phyloP scores from a whole-genome alignment of 1,140 invertebrate species.

The Fopius arisanus region DNA sequence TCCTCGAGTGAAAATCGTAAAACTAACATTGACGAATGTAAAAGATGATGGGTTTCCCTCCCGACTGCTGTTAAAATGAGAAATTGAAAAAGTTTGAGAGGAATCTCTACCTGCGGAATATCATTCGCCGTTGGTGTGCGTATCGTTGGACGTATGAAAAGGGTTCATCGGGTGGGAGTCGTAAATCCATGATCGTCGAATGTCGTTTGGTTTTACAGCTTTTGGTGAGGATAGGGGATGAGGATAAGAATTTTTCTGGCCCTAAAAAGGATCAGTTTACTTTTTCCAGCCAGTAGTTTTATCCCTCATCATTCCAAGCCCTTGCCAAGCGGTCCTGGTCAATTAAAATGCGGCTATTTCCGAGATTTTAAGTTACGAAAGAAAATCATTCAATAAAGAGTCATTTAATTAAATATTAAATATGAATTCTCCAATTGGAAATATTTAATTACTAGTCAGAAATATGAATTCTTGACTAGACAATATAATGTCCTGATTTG shows the following conservation, averaged over 20 bases:
- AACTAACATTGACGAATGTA: background rate
- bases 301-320: background rate
- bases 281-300: background rate
- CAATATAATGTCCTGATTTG: too few species aligned
- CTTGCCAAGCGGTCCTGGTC: background rate
- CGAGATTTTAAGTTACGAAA: too few species aligned
- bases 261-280: background rate
- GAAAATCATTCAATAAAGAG: too few species aligned
- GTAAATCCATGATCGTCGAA: background rate
- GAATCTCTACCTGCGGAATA: background rate
- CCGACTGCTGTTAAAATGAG: background rate
- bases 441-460: too few species aligned
- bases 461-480: too few species aligned
- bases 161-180: background rate
- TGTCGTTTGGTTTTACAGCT: conserved; percentile 6
- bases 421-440: too few species aligned
- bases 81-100: background rate
- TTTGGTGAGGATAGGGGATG: too few species aligned
- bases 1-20: background rate
- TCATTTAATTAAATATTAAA: too few species aligned
- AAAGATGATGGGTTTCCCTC: background rate
- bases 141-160: background rate
- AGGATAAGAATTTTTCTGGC: background rate
- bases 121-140: background rate
- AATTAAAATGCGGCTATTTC: too few species aligned